Base-by-base conservation (phyloP, 2,113 vertebrate species). In the Anseranas semipalmata region DNA sequence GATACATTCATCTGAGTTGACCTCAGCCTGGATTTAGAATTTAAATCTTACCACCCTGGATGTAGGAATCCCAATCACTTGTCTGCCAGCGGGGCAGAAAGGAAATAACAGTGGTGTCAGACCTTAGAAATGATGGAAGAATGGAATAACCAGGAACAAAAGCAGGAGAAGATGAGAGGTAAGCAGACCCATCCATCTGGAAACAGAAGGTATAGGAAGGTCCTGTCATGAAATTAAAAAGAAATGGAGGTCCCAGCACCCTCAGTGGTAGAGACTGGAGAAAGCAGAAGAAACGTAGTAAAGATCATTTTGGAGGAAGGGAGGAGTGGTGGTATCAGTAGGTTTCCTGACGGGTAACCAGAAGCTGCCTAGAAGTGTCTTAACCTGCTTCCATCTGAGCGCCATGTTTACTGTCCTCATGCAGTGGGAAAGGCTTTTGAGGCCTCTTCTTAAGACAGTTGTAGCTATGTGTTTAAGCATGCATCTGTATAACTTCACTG, bases 331-430 rank as follows among this genome's bases (percentile, higher is more conserved):
- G 6, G 8, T 86, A n/a, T 8, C 25, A 48, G 12, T 19, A 70
- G 15, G 15, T 30, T 73, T 12, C n/a, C 18, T 73, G 45, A 39
- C 7, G 2, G 12, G 30, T 39, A 56, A 46, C 37, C 15, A 28
- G 60, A 85, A 83, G 15, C 33, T 82, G 39, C 18, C 32, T 21
- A 56, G 43, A 89, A 46, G 16, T 67, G 15, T 35, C 41, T 48
- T 75, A 25, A 39, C 59, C 25, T 78, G 19, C 55, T 85, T 76
- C 52, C 25, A 76, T 33, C 33, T 53, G 8, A 37, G 13, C 12
- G n/a, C 32, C 4, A 3, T 28, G 24, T 62, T 84, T 22, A 22
- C 45, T 55, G 41, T 56, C 21, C 14, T 53, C 0, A 0, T 84
- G 89, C 41, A 71, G 12, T 32, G 21, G 41, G 33, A 86, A 27